phyloP scores from a whole-genome alignment of 2,888 invertebrate genomes.

The Lasioglossum oenotherae region DNA sequence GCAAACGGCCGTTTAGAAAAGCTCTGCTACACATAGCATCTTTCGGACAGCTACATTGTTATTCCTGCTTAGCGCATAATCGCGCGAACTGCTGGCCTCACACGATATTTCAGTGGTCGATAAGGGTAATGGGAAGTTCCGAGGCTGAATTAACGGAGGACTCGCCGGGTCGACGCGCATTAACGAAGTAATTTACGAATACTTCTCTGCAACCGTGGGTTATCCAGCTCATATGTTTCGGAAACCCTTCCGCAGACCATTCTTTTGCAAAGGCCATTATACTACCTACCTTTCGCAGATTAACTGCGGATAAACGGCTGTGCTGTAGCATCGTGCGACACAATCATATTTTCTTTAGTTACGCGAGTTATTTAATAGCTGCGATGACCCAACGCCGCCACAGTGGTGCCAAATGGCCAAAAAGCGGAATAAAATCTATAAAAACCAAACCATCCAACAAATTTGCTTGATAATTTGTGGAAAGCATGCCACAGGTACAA shows the following conservation, averaged over 20 bases:
- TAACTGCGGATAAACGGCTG: constrained; percentile 22
- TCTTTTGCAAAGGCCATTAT: constrained; percentile 35
- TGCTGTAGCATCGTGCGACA: not conserved
- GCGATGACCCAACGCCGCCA: not conserved
- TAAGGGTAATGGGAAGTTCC: constrained; percentile 66
- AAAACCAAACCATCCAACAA: no score
- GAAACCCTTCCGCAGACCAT: constrained; percentile 38
- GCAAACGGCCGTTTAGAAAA: constrained; percentile 5
- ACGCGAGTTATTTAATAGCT: not conserved
- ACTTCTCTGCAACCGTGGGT: constrained; percentile 53
- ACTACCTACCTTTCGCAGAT: constrained; percentile 18
- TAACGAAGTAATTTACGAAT: constrained; percentile 69
- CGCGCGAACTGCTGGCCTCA: constrained; percentile 16
- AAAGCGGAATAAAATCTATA: no score
- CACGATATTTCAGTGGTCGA: constrained; percentile 66
- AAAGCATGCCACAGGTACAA: no score
- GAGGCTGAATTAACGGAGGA: constrained; percentile 66
- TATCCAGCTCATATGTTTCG: constrained; percentile 48
- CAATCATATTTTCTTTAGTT: constrained; percentile 2
- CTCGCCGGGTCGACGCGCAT: constrained; percentile 60
- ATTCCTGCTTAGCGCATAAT: constrained; percentile 49
- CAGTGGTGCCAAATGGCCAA: no score
- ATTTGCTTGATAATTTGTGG: no score
- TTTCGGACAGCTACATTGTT: constrained; percentile 34
- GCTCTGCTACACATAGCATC: not conserved